Evolutionary conservation across 1,140 invertebrate species (phyloP), one percentile per base, ranked within the genome.

Genomic region (Drosophila jambulina): DNA sequence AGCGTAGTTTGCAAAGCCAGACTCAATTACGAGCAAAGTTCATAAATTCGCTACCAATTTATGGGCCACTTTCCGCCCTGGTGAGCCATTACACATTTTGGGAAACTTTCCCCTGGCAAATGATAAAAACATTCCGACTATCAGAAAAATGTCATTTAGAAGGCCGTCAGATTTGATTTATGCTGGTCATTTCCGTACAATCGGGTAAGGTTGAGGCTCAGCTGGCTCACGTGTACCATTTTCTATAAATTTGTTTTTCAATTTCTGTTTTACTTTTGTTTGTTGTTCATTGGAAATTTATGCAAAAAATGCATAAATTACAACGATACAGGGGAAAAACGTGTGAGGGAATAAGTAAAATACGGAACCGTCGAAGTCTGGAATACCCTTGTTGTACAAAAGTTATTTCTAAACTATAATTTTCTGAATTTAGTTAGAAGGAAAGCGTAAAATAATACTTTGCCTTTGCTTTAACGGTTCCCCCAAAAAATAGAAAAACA

Each of bases 131-230:
- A 27, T 58, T 57, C 54, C 32, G 49, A 38, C 53, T 69, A 75
- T 75, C 78, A 60, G 69, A 65, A 87, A 87, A 85, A 84, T 82
- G 83, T 61, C 75, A 76, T 85, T 82, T 79, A 82, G 77, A 85
- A 87, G 56, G 68, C 78, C 67, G 75, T 54, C 51, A 60, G 82
- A 76, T 51, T 87, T 86, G 83, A 86, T 86, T 87, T 86, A 86
- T 87, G 75, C 45, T 64, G 61, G 58, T 64, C 65, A 80, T 86
- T 87, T 82, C 79, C 82, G 21, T 51, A 17, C 32, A 34, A 43
- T 48, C 45, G 36, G 43, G 8, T 32, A n/a, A n/a, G n/a, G n/a
- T n/a, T n/a, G n/a, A n/a, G n/a, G 23, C 68, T 62, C 68, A 74
- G 69, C 56, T 51, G 67, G 29, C n/a, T 61, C 4, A 15, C 56